Base-by-base conservation (phyloP, 2,113 vertebrate genomes). In the Gasterosteus nipponicus region DNA sequence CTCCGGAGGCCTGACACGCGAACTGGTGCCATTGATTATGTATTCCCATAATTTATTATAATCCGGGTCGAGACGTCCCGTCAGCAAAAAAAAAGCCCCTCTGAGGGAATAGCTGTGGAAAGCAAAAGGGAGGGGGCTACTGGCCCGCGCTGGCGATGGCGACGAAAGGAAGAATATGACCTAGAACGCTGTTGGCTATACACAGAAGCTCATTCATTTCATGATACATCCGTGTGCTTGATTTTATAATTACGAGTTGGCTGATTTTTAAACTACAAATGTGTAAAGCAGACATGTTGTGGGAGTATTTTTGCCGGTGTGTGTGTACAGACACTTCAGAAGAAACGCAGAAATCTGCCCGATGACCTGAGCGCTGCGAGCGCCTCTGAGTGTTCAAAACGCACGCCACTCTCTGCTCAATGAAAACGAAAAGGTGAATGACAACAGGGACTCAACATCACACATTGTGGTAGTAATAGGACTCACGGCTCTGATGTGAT, bases 371-470 rank as follows among this genome's bases (percentile, higher is more conserved):
- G 82, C 81, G 70, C 76, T 59, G 49, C 86, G 81, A 89, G 83
- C 84, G 38, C 88, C 90, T 87, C 86, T 90, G 89, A 89, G 87
- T 90, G 92, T 66, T 69, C 22, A 9, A 19, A 69, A 31, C 46
- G 12, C 46, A 31, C 69, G 9, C 5, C 3, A 2, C 5, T 42
- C 11, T 33, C 4, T 57, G 58, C 19, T n/a, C n/a, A 39, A 38
- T 35, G 4, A 31, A 31, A 1, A 41, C 73, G 4, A 39, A 70
- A 41, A 59, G 57, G 47, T 59, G 78, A 74, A 74, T 44, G 59
- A 29, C 58, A n/a, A 11, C 54, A 44, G 54, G 11, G 6, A 73
- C 51, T 71, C 11, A 70, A 61, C 60, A 42, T 64, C 70, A 56
- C 83, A 33, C 38, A 56, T n/a, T 19, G 46, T 56, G n/a, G n/a